Conservation (phyloP, 2,797 vertebrate species). For the Pachyuromys duprasi region DNA sequence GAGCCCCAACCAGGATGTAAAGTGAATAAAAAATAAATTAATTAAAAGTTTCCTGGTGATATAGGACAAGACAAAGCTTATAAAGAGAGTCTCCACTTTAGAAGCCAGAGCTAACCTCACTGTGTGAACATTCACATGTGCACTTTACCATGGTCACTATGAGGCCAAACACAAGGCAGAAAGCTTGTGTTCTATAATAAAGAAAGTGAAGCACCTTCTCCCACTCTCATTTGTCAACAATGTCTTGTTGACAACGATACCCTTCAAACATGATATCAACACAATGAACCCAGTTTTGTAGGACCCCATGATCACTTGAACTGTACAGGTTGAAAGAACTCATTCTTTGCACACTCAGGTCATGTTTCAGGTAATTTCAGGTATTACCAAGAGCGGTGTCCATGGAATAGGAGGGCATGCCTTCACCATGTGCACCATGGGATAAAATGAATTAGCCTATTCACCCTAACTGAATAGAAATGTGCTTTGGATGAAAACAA, state of each 20-base stretch:
- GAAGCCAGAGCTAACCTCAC: not conserved
- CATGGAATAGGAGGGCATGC: not conserved
- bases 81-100: not conserved
- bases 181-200: not conserved
- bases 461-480: not conserved
- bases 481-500: conserved; percentile 3
- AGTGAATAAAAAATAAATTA: too few species aligned
- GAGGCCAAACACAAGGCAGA: not conserved
- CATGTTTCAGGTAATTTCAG: not conserved
- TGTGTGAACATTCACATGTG: not conserved
- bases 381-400: not conserved
- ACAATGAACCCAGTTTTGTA: not conserved
- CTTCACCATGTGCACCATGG: not conserved
- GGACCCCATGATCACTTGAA: not conserved
- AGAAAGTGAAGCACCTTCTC: not conserved
- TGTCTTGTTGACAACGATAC: not conserved
- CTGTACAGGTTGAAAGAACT: not conserved
- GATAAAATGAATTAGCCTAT: not conserved
- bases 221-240: not conserved
- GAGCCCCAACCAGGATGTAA: too few species aligned
- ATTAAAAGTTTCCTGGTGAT: not conserved
- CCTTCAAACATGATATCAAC: not conserved
- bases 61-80: not conserved
- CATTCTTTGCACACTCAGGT: not conserved
- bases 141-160: not conserved